phyloP scores from a whole-genome alignment of 2,113 vertebrate species.

The Pseudorhombus dupliciocellatus region DNA sequence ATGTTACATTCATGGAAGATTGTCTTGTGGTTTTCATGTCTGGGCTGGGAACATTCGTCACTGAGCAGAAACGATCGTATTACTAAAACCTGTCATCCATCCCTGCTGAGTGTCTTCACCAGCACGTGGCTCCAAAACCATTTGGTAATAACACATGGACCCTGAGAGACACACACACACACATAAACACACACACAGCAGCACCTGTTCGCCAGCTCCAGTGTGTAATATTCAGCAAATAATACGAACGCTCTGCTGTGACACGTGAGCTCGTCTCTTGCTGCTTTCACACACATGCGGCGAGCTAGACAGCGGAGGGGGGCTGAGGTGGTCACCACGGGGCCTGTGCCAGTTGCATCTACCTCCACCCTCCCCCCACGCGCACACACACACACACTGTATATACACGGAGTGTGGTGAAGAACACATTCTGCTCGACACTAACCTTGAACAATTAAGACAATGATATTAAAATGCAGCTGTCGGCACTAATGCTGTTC shows the following conservation, averaged over 20 bases:
- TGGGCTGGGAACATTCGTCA: too few species aligned
- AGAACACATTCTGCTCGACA: neutral
- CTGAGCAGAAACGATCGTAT: constrained; percentile 38
- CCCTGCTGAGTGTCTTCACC: constrained; percentile 21
- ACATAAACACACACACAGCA: constrained; percentile 10
- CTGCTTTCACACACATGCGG: constrained; percentile 55
- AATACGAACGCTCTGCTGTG: constrained; percentile 22
- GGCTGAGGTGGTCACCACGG: constrained; percentile 41
- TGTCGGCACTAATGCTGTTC: neutral
- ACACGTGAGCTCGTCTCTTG: constrained; percentile 57
- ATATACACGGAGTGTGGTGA: too few species aligned
- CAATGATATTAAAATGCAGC: neutral
- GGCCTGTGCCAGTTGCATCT: neutral
- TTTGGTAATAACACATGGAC: constrained; percentile 32
- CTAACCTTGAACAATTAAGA: neutral
- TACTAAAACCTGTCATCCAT: constrained; percentile 17
- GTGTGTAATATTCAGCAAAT: constrained; percentile 11
- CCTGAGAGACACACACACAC: constrained; percentile 9
- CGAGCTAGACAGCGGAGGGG: neutral
- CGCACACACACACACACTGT: neutral
- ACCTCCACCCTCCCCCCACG: too few species aligned
- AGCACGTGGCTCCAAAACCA: constrained; percentile 47
- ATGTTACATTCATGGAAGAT: too few species aligned
- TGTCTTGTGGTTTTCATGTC: too few species aligned
- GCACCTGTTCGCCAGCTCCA: constrained; percentile 41